These are phyloP conservation scores for Paedocypris sp. DNA, from an alignment of 2,113 vertebrate genomes.

Conservation along the genomic window DNA sequence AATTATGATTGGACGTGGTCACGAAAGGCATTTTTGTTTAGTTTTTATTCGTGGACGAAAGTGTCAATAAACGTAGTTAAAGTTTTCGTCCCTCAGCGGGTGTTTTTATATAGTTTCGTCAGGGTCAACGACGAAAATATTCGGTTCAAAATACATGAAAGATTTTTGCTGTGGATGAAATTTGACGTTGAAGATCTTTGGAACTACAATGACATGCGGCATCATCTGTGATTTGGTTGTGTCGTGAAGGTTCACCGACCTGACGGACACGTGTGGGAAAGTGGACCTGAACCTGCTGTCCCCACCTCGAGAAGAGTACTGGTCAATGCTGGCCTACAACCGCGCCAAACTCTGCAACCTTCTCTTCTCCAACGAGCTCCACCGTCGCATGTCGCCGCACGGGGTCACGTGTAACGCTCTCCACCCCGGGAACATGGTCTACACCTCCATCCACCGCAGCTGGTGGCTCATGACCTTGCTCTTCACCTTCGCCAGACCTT, in stretches of 20 bases:
- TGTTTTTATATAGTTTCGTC: no score
- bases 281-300: conserved; percentile 77
- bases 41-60: no score
- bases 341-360: conserved; percentile 91
- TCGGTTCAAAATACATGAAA: no score
- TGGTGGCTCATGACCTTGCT: conserved; percentile 92
- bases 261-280: conserved; percentile 74
- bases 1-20: no score
- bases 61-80: no score
- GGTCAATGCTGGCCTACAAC: conserved; percentile 96
- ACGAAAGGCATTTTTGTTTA: no score
- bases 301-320: conserved; percentile 76
- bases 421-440: conserved; percentile 95
- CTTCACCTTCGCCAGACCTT: conserved; percentile 82
- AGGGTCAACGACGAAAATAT: no score
- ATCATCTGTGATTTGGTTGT: no score
- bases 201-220: no score
- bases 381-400: conserved; percentile 76
- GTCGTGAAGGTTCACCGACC: conserved; percentile 79
- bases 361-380: conserved; percentile 84
- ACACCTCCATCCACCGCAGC: conserved; percentile 76
- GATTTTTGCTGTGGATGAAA: no score
- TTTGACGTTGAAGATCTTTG: no score
- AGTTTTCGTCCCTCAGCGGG: no score
- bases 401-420: conserved; percentile 80